Percentiles rank a stretch among this genome's conserved stretches.
phyloP scores from a whole-genome alignment of 2,797 vertebrate species.

The Crenuchus spilurus region DNA sequence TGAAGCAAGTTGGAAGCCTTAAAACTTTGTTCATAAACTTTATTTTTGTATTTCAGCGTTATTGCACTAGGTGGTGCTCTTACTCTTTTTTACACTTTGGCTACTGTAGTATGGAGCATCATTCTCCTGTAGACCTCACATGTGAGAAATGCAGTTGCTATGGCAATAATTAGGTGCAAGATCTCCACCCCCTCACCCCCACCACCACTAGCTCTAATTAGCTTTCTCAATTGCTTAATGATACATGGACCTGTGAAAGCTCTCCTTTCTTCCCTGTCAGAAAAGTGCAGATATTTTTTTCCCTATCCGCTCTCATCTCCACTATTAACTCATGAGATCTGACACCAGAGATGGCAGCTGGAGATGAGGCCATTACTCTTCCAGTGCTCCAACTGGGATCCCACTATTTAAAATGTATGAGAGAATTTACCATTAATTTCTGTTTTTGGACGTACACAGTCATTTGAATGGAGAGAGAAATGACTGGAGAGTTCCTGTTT shows the following conservation, averaged over 20 bases:
- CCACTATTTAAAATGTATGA: slow-evolving; percentile 66
- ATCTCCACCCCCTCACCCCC: slow-evolving; percentile 70
- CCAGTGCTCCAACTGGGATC: slow-evolving; percentile 65
- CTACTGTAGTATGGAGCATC: slow-evolving; percentile 37
- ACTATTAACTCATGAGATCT: slow-evolving; percentile 80
- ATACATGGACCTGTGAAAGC: slow-evolving; percentile 85
- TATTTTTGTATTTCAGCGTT: neutral
- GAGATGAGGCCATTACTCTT: slow-evolving; percentile 73
- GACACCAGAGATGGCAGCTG: slow-evolving; percentile 73
- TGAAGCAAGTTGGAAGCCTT: neutral
- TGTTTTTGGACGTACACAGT: slow-evolving; percentile 38
- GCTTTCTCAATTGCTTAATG: slow-evolving; percentile 86
- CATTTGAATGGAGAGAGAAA: slow-evolving; percentile 62
- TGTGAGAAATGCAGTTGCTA: slow-evolving; percentile 76
- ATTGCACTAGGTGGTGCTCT: slow-evolving; percentile 75
- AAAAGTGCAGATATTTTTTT: slow-evolving; percentile 76
- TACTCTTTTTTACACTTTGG: slow-evolving; percentile 50
- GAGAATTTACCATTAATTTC: slow-evolving; percentile 47
- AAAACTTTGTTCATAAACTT: neutral
- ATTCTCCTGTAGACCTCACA: slow-evolving; percentile 69
- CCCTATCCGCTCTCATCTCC: slow-evolving; percentile 73
- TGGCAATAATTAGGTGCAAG: slow-evolving; percentile 83
- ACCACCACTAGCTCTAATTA: slow-evolving; percentile 76
- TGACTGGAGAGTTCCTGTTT: slow-evolving; percentile 57
- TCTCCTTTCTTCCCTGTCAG: slow-evolving; percentile 77